Evolutionary conservation across 2,797 vertebrate species (phyloP).

Genomic region (Oophaga sylvatica): DNA sequence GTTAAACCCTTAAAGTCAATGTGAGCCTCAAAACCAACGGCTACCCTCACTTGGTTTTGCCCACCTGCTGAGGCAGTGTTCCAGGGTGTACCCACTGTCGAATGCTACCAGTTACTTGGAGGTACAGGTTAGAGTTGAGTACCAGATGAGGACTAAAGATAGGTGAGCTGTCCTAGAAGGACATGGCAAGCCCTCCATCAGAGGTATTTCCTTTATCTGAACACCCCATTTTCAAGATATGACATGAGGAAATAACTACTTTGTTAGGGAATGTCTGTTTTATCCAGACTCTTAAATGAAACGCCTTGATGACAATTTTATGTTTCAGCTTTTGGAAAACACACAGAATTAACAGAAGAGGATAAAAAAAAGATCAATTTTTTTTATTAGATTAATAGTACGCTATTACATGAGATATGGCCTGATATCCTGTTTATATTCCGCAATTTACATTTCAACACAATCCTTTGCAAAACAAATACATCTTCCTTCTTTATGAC

Average conservation of each 20-base stretch:
- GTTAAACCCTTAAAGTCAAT: no score
- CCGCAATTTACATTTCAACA: constrained; percentile 20
- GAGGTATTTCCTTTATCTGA: no score
- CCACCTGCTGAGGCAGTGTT: no score
- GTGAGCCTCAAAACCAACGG: no score
- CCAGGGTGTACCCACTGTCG: no score
- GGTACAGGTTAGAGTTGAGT: no score
- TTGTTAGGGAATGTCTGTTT: background rate
- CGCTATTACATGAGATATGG: background rate
- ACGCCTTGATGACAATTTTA: background rate
- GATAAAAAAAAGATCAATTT: no score
- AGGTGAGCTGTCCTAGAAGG: no score
- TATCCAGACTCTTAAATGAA: background rate
- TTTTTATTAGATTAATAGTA: background rate
- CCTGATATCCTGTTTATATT: background rate
- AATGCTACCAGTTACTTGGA: no score
- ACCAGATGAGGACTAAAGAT: no score
- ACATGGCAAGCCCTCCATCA: no score
- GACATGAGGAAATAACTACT: background rate
- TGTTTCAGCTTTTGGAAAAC: background rate
- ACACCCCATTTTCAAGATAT: background rate
- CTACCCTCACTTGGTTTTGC: no score
- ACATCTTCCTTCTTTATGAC: background rate
- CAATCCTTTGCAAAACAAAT: constrained; percentile 20
- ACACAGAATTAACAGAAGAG: background rate